These are phyloP conservation scores for Hyles lineata DNA, from an alignment of 2,888 invertebrate genomes.

Conservation along the genomic window DNA sequence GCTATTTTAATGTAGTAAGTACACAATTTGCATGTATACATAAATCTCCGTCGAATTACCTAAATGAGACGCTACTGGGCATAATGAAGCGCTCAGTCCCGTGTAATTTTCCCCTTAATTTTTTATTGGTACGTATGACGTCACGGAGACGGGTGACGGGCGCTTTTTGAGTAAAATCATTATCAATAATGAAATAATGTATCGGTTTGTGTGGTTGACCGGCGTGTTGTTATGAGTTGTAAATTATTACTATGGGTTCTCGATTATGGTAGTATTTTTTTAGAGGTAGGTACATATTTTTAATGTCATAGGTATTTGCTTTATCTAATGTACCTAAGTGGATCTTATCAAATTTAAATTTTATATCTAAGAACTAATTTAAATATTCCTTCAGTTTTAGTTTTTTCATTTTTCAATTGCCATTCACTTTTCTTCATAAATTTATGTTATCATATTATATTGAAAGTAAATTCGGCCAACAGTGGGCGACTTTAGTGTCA, in stretches of 20 bases:
- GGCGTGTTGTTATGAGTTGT: constrained; percentile 29
- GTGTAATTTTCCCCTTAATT: constrained; percentile 5
- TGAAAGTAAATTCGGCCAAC: too few relatives aligned
- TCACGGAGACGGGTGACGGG: constrained; percentile 39
- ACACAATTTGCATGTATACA: not conserved
- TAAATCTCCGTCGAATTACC: not conserved
- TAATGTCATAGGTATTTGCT: not conserved
- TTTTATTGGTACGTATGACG: constrained; percentile 4
- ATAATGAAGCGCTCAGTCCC: constrained; percentile 6
- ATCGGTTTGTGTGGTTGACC: constrained; percentile 40
- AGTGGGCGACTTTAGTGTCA: too few relatives aligned
- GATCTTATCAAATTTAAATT: too few relatives aligned
- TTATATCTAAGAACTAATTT: not conserved
- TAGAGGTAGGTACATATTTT: not conserved
- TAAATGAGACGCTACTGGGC: constrained; percentile 1
- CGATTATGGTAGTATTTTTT: not conserved
- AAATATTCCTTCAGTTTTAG: too few relatives aligned
- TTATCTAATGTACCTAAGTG: too few relatives aligned
- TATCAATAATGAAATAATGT: constrained; percentile 47
- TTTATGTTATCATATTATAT: too few relatives aligned
- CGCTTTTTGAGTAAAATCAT: constrained; percentile 39
- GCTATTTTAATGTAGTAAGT: not conserved
- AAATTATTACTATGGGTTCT: constrained; percentile 22
- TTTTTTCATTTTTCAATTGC: too few relatives aligned
- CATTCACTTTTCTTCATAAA: too few relatives aligned